phyloP scores from a whole-genome alignment of 2,113 vertebrate genomes.

The Enhydra lutris region DNA sequence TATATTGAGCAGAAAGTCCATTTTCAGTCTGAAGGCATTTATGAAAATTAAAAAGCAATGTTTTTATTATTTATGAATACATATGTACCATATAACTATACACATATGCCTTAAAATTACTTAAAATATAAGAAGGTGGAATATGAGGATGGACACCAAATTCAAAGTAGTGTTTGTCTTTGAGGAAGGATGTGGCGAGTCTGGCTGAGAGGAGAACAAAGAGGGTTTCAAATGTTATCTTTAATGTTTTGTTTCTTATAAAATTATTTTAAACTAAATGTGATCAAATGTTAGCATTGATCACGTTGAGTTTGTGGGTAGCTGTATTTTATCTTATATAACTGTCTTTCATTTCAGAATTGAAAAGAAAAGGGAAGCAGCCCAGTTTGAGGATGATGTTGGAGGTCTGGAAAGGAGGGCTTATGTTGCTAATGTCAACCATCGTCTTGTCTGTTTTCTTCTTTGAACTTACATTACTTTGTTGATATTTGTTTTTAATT shows the following conservation, averaged over 20 bases:
- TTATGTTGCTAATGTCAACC: not conserved
- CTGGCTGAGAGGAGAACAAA: not conserved
- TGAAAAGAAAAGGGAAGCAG: not conserved
- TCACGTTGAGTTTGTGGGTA: accelerated
- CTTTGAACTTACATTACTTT: not conserved
- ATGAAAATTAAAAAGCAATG: not conserved
- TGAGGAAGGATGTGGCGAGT: not conserved
- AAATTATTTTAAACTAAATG: not conserved
- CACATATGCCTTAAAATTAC: not conserved
- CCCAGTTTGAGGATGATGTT: not conserved
- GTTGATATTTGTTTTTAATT: not conserved
- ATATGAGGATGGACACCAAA: not conserved
- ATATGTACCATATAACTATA: not conserved
- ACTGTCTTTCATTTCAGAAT: not conserved
- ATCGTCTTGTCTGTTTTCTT: not conserved
- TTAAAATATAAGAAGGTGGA: not conserved
- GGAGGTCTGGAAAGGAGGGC: not conserved
- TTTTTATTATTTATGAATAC: not conserved
- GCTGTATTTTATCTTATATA: not conserved
- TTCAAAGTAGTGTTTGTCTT: not conserved
- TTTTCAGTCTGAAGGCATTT: not conserved
- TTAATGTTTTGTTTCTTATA: not conserved
- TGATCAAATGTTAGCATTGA: not conserved
- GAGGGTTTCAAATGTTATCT: not conserved
- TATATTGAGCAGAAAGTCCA: not conserved